Conservation (phyloP, 2,888 invertebrate genomes). For the Marronus borbonicus region DNA sequence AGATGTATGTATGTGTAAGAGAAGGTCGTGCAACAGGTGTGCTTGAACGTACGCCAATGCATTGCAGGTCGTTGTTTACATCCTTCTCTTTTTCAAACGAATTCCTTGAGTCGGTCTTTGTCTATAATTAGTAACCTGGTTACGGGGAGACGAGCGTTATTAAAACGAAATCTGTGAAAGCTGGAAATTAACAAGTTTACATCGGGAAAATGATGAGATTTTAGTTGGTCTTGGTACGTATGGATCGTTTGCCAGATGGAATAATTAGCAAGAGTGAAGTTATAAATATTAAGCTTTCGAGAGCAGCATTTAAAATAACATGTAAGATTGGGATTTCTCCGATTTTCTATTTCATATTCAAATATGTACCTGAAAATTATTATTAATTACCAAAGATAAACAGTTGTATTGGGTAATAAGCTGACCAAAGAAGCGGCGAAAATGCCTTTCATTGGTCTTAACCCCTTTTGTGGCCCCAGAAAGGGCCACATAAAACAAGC, state of each 20-base stretch:
- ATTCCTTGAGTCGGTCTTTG: not conserved
- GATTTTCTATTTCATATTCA: no score
- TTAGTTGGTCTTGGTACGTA: not conserved
- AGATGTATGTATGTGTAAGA: not conserved
- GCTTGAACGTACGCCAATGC: slow-evolving; percentile 30
- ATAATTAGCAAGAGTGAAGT: not conserved
- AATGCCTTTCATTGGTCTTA: no score
- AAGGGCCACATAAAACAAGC: no score
- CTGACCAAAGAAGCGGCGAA: no score
- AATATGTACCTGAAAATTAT: no score
- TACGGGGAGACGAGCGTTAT: slow-evolving; percentile 11
- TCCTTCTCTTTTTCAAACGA: not conserved
- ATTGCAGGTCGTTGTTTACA: not conserved
- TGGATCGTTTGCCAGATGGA: not conserved
- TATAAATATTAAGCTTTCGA: no score
- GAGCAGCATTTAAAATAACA: no score
- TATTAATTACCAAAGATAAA: no score
- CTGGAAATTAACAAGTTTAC: slow-evolving; percentile 21
- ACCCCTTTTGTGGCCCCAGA: no score
- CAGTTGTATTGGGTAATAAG: no score
- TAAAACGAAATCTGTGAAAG: slow-evolving; percentile 40
- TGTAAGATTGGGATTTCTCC: no score
- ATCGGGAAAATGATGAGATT: slow-evolving; percentile 24
- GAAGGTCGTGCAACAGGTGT: slow-evolving; percentile 24
- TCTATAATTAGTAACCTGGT: slow-evolving; percentile 39